phyloP scores from a whole-genome alignment of 2,113 vertebrate species.

The Puntigrus tetrazona region DNA sequence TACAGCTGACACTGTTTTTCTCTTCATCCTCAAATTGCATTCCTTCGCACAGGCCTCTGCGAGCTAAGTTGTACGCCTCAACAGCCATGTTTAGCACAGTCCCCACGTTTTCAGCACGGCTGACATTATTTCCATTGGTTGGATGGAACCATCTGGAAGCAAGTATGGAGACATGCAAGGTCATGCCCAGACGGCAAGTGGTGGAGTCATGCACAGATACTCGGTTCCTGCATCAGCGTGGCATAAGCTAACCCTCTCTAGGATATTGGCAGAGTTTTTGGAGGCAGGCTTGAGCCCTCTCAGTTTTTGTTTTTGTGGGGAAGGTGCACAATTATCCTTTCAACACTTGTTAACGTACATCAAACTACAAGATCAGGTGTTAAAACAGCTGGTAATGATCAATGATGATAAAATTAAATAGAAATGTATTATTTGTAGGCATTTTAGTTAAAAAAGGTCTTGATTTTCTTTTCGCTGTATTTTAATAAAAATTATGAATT shows the following conservation, averaged over 20 bases:
- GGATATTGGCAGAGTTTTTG: background rate
- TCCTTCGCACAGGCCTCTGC: constrained; percentile 37
- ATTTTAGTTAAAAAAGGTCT: background rate
- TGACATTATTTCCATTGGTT: constrained; percentile 30
- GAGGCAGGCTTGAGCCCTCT: background rate
- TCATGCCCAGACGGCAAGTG: constrained; percentile 26
- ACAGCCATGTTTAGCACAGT: constrained; percentile 38
- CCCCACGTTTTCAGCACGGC: constrained; percentile 22
- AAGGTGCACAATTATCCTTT: background rate
- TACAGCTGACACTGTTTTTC: constrained; percentile 69
- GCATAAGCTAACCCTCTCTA: background rate
- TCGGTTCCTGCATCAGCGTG: background rate
- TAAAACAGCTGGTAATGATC: background rate
- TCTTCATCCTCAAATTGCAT: constrained; percentile 65
- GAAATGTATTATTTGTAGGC: background rate
- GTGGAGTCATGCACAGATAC: background rate
- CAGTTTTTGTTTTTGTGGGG: background rate
- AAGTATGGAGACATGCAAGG: constrained; percentile 43
- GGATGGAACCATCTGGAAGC: constrained; percentile 51
- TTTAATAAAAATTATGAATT: background rate
- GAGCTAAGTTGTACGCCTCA: background rate
- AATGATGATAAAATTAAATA: background rate
- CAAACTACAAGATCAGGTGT: background rate
- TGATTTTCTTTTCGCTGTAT: no score
- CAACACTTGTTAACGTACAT: background rate